phyloP scores from a whole-genome alignment of 92 coral and sea anemone species.

The Parazoanthus atlanticus region DNA sequence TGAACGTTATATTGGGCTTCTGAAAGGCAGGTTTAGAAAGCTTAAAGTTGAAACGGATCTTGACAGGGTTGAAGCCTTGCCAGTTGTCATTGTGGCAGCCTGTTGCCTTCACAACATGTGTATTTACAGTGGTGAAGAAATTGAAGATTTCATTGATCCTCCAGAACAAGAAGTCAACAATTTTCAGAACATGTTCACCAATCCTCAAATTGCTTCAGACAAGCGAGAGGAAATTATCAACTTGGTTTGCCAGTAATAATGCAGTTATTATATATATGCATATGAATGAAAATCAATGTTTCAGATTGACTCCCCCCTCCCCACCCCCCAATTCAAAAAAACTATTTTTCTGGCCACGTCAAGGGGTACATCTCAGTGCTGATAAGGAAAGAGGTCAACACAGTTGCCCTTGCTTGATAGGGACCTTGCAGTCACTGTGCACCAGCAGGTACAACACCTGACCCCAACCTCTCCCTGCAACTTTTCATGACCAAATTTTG shows the following conservation, averaged over 20 bases:
- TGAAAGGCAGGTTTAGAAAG: conserved; percentile 60
- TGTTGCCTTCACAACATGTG: conserved; percentile 50
- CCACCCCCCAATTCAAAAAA: neutral
- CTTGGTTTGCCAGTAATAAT: conserved; percentile 10
- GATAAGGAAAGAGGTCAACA: conserved; percentile 10
- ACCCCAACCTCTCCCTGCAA: conserved; percentile 6
- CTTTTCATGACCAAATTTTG: conserved; percentile 1
- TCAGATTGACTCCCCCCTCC: conserved; percentile 4
- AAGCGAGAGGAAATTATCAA: conserved; percentile 13
- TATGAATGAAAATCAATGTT: conserved; percentile 22
- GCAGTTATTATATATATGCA: neutral
- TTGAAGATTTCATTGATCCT: conserved; percentile 46
- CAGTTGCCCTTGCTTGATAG: conserved; percentile 17
- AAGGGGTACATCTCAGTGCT: conserved; percentile 34
- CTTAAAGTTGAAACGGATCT: conserved; percentile 59
- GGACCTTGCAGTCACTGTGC: conserved; percentile 15
- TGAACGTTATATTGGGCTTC: conserved; percentile 59
- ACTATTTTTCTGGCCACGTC: conserved; percentile 9
- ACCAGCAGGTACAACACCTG: conserved; percentile 23
- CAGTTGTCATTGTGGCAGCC: conserved; percentile 45
- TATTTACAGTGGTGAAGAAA: conserved; percentile 42
- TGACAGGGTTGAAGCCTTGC: conserved; percentile 51
- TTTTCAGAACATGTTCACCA: conserved; percentile 46
- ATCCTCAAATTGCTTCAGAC: conserved; percentile 14
- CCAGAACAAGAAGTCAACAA: conserved; percentile 31